These are phyloP conservation scores for Molorchus minor DNA, from an alignment of 2,888 invertebrate species.

Conservation along the genomic window DNA sequence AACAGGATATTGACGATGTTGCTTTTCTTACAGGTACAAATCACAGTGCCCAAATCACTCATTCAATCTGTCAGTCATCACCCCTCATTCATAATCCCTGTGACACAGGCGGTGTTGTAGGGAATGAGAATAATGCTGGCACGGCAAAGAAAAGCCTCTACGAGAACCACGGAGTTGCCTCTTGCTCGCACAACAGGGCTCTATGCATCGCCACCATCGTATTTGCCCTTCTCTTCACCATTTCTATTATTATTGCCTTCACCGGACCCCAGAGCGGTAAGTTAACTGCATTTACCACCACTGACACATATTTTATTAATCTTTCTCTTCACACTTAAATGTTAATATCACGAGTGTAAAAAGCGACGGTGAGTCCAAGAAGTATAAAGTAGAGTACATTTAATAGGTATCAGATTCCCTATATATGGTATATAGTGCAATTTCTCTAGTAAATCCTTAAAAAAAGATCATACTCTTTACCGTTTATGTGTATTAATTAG, in stretches of 20 bases:
- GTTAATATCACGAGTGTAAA: too few relatives aligned
- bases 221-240: constrained; percentile 80
- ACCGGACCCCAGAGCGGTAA: constrained; percentile 87
- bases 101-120: constrained; percentile 66
- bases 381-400: too few relatives aligned
- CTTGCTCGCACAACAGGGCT: constrained; percentile 87
- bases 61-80: constrained; percentile 56
- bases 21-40: constrained; percentile 78
- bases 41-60: constrained; percentile 53
- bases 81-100: constrained; percentile 61
- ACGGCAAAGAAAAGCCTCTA: constrained; percentile 74
- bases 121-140: constrained; percentile 69
- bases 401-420: too few relatives aligned
- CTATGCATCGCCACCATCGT: constrained; percentile 82
- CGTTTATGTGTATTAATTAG: too few relatives aligned
- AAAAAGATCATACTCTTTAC: too few relatives aligned
- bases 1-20: constrained; percentile 92
- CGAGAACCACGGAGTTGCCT: constrained; percentile 81
- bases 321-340: too few relatives aligned
- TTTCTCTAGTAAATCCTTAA: too few relatives aligned
- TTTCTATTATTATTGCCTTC: constrained; percentile 89
- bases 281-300: too few relatives aligned
- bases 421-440: too few relatives aligned
- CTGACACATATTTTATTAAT: too few relatives aligned
- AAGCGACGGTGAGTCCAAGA: too few relatives aligned